These are phyloP conservation scores for Sericinus montela DNA, from an alignment of 2,888 invertebrate genomes.

Conservation along the genomic window DNA sequence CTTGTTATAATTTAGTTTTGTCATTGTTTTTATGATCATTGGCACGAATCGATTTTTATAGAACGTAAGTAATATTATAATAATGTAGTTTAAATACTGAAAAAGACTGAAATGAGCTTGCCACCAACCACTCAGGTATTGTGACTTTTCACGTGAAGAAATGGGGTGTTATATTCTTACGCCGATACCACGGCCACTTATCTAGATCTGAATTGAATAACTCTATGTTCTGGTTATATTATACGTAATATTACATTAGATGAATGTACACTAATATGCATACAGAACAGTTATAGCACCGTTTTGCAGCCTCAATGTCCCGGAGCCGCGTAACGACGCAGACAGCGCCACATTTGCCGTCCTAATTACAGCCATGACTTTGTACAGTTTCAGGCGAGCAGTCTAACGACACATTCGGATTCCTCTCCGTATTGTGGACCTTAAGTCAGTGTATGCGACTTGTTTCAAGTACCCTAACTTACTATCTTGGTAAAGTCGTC, in stretches of 20 bases:
- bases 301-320: not conserved
- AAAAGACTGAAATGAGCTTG: no score
- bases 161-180: no score
- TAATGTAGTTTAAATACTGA: no score
- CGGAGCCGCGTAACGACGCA: conserved; percentile 9
- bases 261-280: not conserved
- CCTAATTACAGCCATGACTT: conserved; percentile 13
- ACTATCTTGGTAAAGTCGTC: no score
- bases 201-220: no score
- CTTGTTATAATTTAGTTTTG: no score
- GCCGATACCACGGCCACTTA: no score
- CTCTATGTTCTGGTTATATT: not conserved
- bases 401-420: conserved; percentile 9
- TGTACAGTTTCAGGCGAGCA: conserved; percentile 1
- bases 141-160: no score
- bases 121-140: no score
- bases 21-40: no score
- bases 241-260: not conserved
- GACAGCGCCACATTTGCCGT: conserved; percentile 4
- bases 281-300: not conserved
- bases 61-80: no score
- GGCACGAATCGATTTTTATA: no score
- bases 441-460: not conserved
- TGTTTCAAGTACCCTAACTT: not conserved
- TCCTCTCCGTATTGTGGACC: conserved; percentile 3